These are phyloP conservation scores for Silurus lanzhouensis DNA, from an alignment of 2,797 vertebrate genomes.

Conservation along the genomic window DNA sequence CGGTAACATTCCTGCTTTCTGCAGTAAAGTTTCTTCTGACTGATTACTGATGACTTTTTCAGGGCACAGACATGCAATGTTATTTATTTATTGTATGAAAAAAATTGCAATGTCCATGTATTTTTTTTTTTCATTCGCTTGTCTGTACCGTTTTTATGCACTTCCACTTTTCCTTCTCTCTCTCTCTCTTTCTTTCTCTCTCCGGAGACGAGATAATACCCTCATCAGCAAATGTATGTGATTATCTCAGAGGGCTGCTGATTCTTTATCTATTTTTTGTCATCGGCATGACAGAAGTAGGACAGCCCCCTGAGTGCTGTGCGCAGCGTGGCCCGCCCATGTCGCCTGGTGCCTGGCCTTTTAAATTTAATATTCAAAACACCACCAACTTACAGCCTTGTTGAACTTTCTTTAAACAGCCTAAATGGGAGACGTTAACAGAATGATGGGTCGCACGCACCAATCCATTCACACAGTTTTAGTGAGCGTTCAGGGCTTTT, in stretches of 20 bases:
- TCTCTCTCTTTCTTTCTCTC: slow-evolving; percentile 36
- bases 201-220: slow-evolving; percentile 51
- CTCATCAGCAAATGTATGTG: slow-evolving; percentile 55
- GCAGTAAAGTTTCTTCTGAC: slow-evolving; percentile 81
- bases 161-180: slow-evolving; percentile 18
- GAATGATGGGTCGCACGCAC: not conserved
- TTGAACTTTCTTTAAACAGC: slow-evolving; percentile 42
- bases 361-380: slow-evolving; percentile 68
- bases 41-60: slow-evolving; percentile 96
- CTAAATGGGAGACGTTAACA: slow-evolving; percentile 11
- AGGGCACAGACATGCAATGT: slow-evolving; percentile 82
- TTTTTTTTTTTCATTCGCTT: slow-evolving; percentile 32
- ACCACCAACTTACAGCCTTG: slow-evolving; percentile 58
- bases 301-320: slow-evolving; percentile 67
- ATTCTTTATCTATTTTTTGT: slow-evolving; percentile 53
- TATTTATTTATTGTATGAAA: slow-evolving; percentile 73
- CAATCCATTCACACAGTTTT: slow-evolving; percentile 1
- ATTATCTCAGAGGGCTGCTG: slow-evolving; percentile 51
- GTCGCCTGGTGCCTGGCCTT: slow-evolving; percentile 61
- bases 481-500: not conserved
- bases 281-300: slow-evolving; percentile 74
- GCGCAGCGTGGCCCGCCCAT: slow-evolving; percentile 66
- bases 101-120: slow-evolving; percentile 60
- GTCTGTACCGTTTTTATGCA: slow-evolving; percentile 7
- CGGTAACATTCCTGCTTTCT: slow-evolving; percentile 74